A percentile compares a stretch with the other conserved stretches of the same genome.
Evolutionary conservation across 2,113 vertebrate genomes (phyloP).

Genomic region (Hemichromis elongatus): DNA sequence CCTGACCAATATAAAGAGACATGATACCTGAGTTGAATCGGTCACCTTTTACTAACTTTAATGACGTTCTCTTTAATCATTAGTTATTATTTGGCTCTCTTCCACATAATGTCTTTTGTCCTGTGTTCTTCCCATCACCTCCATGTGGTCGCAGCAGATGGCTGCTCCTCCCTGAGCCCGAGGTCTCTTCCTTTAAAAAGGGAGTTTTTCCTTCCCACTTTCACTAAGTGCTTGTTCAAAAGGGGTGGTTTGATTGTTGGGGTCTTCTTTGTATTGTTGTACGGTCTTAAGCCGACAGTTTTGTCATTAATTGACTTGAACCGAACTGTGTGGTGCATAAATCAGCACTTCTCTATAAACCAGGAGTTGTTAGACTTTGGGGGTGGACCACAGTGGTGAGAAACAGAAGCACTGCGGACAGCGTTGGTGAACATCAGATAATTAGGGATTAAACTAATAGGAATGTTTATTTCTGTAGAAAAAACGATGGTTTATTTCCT

Average conservation of each 20-base stretch:
- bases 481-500: neutral
- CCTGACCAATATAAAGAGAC: neutral
- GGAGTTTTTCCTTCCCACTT: neutral
- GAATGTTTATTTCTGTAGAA: neutral
- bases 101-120: neutral
- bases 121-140: neutral
- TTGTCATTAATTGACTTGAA: neutral
- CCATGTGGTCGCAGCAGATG: neutral
- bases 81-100: neutral
- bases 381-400: neutral
- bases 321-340: neutral
- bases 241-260: neutral
- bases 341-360: neutral
- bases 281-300: neutral
- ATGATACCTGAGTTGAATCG: neutral
- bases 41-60: neutral
- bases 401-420: neutral
- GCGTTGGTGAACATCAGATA: neutral
- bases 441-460: accelerated
- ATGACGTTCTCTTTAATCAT: neutral
- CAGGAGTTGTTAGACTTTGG: neutral
- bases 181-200: neutral
- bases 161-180: accelerated
- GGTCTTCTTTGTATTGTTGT: neutral
- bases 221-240: neutral